Base-by-base conservation (phyloP, 2,113 vertebrate species). In the Corvus moneduloides region DNA sequence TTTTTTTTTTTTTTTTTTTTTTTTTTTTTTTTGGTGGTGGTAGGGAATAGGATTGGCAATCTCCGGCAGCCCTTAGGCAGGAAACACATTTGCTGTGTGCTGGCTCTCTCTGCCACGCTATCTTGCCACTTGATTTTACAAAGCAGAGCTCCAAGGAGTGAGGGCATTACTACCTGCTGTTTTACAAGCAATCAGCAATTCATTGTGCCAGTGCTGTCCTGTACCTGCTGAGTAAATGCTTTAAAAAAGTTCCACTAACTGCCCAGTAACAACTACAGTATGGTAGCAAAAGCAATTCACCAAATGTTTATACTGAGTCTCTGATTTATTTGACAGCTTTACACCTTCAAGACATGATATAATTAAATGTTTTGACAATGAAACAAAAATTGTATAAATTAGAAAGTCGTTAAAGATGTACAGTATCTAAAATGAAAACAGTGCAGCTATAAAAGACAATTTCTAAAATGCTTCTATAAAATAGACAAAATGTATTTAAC, bases 281-380 rank as follows among this genome's bases (percentile, higher is more conserved):
- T 96, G 97, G 98, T 98, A 98, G 98, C 98, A 94, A 94, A 96
- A 96, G 94, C 96, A 98, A 98, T 97, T 97, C 95, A 87, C 95
- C 73, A 80, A 98, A 98, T 98, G 97, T 98, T 98, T 98, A 98
- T 84, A 94, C 97, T 87, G 95, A 98, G 97, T 93, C 95, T 95
- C 87, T 90, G 98, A 98, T 98, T 98, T 98, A 98, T 98, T 98
- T 98, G 98, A 98, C 98, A 98, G 98, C 95, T 98, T 98, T 98
- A 98, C 97, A 98, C 98, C 97, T 98, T 98, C 97, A 90, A 98
- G 98, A 97, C 97, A 98, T 97, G 97, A 97, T 98, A 98, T 98
- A 98, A 98, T 98, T 98, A 98, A 98, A 98, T 98, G 98, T 98
- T 98, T 98, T 98, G 98, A 98, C 98, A 98, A 96, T 87, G 94